phyloP scores from a whole-genome alignment of 2,888 invertebrate species.

The Zaprionus bogoriensis region DNA sequence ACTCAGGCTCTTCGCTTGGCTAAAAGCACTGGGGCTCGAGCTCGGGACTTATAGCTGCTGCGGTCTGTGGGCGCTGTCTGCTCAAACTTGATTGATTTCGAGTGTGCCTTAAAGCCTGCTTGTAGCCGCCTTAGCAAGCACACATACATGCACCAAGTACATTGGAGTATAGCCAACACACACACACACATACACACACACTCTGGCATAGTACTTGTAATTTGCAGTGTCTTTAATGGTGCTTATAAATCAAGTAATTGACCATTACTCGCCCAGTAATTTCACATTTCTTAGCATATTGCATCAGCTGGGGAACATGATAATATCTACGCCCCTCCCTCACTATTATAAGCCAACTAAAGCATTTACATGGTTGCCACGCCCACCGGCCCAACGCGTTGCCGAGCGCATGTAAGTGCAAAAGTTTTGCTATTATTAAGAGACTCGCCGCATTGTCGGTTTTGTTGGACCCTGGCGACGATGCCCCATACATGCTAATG shows the following conservation, averaged over 20 bases:
- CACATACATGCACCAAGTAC: neutral
- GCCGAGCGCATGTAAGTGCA: slow-evolving; percentile 55
- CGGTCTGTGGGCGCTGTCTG: slow-evolving; percentile 16
- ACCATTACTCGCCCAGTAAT: slow-evolving; percentile 22
- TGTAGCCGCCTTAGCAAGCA: slow-evolving; percentile 17
- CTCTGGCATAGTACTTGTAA: neutral
- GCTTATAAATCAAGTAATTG: slow-evolving; percentile 43
- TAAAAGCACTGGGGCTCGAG: slow-evolving; percentile 18
- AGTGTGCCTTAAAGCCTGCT: slow-evolving; percentile 37
- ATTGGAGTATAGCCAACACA: no score
- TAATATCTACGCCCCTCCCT: slow-evolving; percentile 29
- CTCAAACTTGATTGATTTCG: slow-evolving; percentile 51
- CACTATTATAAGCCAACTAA: slow-evolving; percentile 42
- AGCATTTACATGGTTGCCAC: slow-evolving; percentile 43
- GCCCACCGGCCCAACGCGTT: slow-evolving; percentile 16
- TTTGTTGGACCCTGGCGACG: slow-evolving; percentile 71
- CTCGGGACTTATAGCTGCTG: slow-evolving; percentile 20
- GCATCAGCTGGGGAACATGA: slow-evolving; percentile 21
- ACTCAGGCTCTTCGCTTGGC: slow-evolving; percentile 14
- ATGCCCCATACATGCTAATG: slow-evolving; percentile 26
- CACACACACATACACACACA: neutral
- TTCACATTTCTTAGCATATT: slow-evolving; percentile 26
- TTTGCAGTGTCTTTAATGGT: slow-evolving; percentile 14
- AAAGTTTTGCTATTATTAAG: slow-evolving; percentile 76
- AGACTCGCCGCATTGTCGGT: slow-evolving; percentile 70